Evolutionary conservation across 1,140 invertebrate species (phyloP), one percentile per base, ranked within the genome.

Genomic region (Papilio xuthus): DNA sequence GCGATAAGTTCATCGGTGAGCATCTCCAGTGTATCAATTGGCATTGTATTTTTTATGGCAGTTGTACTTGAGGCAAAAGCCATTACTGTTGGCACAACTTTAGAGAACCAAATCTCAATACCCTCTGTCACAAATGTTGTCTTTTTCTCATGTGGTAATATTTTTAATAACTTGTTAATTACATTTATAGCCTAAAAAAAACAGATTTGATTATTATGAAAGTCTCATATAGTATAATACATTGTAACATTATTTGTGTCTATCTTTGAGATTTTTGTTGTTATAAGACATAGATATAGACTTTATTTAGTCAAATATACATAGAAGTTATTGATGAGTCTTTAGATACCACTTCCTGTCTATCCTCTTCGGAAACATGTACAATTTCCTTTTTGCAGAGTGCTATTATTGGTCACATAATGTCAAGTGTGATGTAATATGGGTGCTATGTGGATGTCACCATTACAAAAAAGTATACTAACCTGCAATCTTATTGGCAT

Each of bases 81-180:
- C 77, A 90, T 86, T 15, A 88, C 79, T 47, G 81, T 83, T 8
- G 91, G 90, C 71, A 94, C 83, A 10, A 94, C 71, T 70, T 85
- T 87, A 60, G 86, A 86, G 76, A 94, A 93, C 91, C 91, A 94
- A 47, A 88, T 76, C 32, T 85, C 77, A 53, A 94, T 50, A 13
- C 88, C 86, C 8, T 83, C 81, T 74, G 84, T 82, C 0, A 93
- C 83, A 89, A 94, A 94, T 53, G 76, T 80, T 56, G 44, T 18
- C 74, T 79, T 91, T 56, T 90, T 87, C n/a, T 91, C 86, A 10
- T 82, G 81, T 53, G 86, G 84, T 63, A 92, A 82, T 74, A 87
- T 84, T 82, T 86, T 86, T 20, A 92, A 44, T 32, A 89, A 47
- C 79, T 85, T 89, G 32, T 77, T 60, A 13, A 91, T 47, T 74